Percentiles rank a stretch among this genome's conserved stretches.
Evolutionary conservation across 2,797 vertebrate genomes (phyloP).

Genomic region (Pangasius sanitwongsei): DNA sequence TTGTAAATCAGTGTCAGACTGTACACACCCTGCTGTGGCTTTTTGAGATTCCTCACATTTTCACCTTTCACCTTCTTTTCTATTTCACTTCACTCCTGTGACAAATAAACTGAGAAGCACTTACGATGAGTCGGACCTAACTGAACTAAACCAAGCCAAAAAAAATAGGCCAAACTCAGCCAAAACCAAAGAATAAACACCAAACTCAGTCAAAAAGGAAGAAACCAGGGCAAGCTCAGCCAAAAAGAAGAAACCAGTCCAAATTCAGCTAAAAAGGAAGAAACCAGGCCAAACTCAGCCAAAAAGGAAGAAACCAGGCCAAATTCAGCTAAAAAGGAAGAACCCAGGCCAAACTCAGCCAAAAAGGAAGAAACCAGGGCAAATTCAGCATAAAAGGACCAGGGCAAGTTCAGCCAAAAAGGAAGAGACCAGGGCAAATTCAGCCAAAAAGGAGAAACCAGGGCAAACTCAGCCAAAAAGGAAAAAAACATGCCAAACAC

Average conservation of each 20-base stretch:
- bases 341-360: no score
- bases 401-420: background rate
- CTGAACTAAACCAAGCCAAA: background rate
- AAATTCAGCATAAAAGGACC: background rate
- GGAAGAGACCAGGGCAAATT: background rate
- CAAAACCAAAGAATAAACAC: background rate
- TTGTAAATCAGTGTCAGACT: constrained; percentile 16
- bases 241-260: background rate
- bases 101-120: background rate
- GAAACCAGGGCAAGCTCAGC: background rate
- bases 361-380: background rate
- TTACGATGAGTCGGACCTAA: background rate
- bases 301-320: background rate
- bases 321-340: no score
- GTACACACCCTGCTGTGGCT: constrained; percentile 21
- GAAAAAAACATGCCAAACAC: no score
- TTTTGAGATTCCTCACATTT: constrained; percentile 40
- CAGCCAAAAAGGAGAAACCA: background rate
- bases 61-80: constrained; percentile 12
- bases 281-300: background rate
- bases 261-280: background rate
- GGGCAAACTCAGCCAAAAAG: no score
- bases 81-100: background rate
- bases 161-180: background rate
- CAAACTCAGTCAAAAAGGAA: background rate